Base-by-base conservation (phyloP, 2,888 invertebrate genomes). In the Dolomedes plantarius region DNA sequence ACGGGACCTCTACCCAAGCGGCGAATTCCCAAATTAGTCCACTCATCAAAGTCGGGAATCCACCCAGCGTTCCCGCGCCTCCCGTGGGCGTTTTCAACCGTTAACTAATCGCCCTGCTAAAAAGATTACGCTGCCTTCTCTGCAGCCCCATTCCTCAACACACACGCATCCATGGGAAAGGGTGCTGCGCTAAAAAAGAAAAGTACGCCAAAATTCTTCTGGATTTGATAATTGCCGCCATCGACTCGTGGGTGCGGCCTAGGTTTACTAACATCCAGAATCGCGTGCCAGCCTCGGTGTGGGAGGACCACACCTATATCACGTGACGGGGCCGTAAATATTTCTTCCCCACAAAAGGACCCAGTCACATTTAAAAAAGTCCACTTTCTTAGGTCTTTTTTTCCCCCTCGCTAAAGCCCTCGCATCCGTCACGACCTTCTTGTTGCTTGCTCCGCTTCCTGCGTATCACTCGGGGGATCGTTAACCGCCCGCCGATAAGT, bases 291-390 rank as follows among this genome's bases (percentile, higher is more conserved):
- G 31, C 36, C 50, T 31, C n/a, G 32, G 62, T 73, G 32, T 32
- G 83, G 41, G 41, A 32, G 83, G 64, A 77, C 83, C 83, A 85
- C 83, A 85, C 83, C 83, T 65, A 23, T 72, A 39, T 85, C 83
- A 85, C 83, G 83, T 85, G 83, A 77, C 67, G 67, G 36, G 67
- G 73, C 67, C 67, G 83, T 85, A 85, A 85, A 85, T 85, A 85
- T 73, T 85, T n/a, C 67, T 67, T 62, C 16, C 39, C 27, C 27
- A 50, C 73, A 73, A 56, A 68, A 74, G 62, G n/a, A 65, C 28
- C 41, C 31, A 46, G 56, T 56, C 23, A 56, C 5, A 23, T 56
- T 56, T 56, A 16, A 56, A 56, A 56, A 56, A 3, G 23, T 56
- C 23, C 56, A 23, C 19, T 46, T 56, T 56, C 56, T 56, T 56